Evolutionary conservation across 2,113 vertebrate genomes (phyloP), one percentile per base, ranked within the genome.

Genomic region (Manacus vitellinus): DNA sequence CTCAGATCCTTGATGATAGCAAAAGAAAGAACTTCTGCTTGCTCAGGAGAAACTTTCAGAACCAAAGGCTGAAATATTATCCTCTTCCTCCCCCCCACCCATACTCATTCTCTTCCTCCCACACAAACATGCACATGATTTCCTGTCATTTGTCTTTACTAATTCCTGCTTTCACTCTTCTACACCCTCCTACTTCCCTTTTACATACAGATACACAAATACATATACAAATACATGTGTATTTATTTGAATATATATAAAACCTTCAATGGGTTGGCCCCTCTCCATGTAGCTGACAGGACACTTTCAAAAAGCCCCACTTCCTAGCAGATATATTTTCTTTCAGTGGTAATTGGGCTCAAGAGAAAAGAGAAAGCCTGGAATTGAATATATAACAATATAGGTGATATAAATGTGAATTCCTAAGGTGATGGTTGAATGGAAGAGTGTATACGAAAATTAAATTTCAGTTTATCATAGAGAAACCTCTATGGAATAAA

Each of bases 381-480:
- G 37, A 76, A 85, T 13, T 91, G 46, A 94, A 68, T 56, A 19
- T 58, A 21, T 56, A 87, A 82, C 84, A 95, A 76, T 70, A 39
- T 88, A 89, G 76, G 59, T 82, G 49, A 89, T 62, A 96, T 46
- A 93, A 91, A 92, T 88, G 49, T 68, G 73, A 92, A 81, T 62
- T 95, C 61, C 73, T 94, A 85, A 89, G 71, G 44, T 93, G 80
- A 91, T 94, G 81, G 71, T 70, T 93, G 77, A 94, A 84, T 78
- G 66, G 44, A 89, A 79, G 56, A 62, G 3, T 54, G n/a, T 70
- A 88, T 54, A 93, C 28, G 49, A 85, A 88, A 91, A 91, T 79
- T 89, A 89, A 89, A 82, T 85, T 95, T 85, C 62, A 89, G 25
- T 89, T 79, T 79, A 72, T 89, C 73, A 58, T 46, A 78, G 14